phyloP scores from a whole-genome alignment of 1,140 invertebrate genomes.

The Pogonus chalceus region DNA sequence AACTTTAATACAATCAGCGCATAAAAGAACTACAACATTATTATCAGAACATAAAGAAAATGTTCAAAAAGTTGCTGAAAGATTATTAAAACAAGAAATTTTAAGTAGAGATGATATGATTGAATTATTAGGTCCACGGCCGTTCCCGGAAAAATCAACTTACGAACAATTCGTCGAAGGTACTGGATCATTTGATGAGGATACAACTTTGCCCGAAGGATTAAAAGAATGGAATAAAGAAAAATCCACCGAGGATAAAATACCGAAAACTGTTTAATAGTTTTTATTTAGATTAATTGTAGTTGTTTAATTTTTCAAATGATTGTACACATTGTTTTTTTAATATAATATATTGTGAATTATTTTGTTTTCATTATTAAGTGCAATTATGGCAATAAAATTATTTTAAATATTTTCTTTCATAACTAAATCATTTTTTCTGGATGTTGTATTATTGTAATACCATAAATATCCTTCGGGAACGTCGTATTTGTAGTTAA shows the following conservation, averaged over 20 bases:
- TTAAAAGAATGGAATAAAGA: slow-evolving; percentile 90
- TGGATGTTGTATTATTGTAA: background rate
- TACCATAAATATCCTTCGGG: too few species aligned
- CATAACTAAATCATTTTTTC: background rate
- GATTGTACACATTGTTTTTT: background rate
- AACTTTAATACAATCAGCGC: slow-evolving; percentile 69
- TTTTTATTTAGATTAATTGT: background rate
- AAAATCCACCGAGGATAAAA: slow-evolving; percentile 32
- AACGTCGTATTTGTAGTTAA: too few species aligned
- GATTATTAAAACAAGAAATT: slow-evolving; percentile 90
- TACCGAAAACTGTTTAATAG: background rate
- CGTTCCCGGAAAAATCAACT: slow-evolving; percentile 97
- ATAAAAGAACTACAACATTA: slow-evolving; percentile 69
- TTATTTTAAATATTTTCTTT: background rate
- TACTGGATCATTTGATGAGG: slow-evolving; percentile 95
- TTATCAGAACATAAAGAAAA: slow-evolving; percentile 78
- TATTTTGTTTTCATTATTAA: background rate
- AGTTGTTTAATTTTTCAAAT: background rate
- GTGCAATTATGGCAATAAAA: background rate
- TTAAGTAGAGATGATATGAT: slow-evolving; percentile 97
- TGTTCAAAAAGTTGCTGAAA: slow-evolving; percentile 88
- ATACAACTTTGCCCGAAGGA: slow-evolving; percentile 90
- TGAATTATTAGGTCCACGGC: slow-evolving; percentile 84
- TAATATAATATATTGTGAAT: background rate
- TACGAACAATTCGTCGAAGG: slow-evolving; percentile 99